Evolutionary conservation across 2,113 vertebrate genomes (phyloP).

Genomic region (Hiodon alosoides): DNA sequence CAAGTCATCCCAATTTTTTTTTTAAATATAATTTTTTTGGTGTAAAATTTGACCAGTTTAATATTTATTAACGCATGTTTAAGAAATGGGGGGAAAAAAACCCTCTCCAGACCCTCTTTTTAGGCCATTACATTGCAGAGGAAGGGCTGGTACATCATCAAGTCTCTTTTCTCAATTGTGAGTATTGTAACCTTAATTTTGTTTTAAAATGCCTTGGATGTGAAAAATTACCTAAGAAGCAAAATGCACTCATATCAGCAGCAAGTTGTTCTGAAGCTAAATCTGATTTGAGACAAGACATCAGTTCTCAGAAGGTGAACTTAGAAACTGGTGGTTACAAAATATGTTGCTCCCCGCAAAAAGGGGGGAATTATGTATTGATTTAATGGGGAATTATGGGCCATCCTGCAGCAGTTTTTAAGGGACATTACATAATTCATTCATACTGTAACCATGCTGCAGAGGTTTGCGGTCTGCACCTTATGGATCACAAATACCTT

Average conservation of each 20-base stretch:
- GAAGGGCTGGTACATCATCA: slow-evolving; percentile 22
- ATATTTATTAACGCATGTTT: slow-evolving; percentile 30
- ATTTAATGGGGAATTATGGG: slow-evolving; percentile 64
- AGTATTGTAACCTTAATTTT: slow-evolving; percentile 10
- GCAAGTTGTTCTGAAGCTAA: slow-evolving; percentile 47
- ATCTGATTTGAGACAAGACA: slow-evolving; percentile 16
- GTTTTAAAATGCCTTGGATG: not conserved
- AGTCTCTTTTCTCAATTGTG: not conserved
- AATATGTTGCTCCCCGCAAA: slow-evolving; percentile 64
- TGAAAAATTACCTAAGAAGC: slow-evolving; percentile 20
- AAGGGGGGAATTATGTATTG: slow-evolving; percentile 42
- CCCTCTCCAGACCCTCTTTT: not conserved
- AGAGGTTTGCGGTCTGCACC: slow-evolving; percentile 83
- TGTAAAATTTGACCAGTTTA: slow-evolving; percentile 31
- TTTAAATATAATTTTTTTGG: not conserved
- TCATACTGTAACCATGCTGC: slow-evolving; percentile 80
- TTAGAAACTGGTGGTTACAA: slow-evolving; percentile 52
- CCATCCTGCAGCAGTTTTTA: slow-evolving; percentile 70
- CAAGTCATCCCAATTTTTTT: slow-evolving; percentile 19
- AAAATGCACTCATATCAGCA: slow-evolving; percentile 55
- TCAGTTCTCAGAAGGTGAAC: slow-evolving; percentile 33
- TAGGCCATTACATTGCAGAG: slow-evolving; percentile 19
- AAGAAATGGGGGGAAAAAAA: not conserved
- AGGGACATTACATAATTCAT: slow-evolving; percentile 70
- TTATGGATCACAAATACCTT: slow-evolving; percentile 85